Conservation (phyloP, 1,140 invertebrate genomes). For the Tetranychus cinnabarinus region DNA sequence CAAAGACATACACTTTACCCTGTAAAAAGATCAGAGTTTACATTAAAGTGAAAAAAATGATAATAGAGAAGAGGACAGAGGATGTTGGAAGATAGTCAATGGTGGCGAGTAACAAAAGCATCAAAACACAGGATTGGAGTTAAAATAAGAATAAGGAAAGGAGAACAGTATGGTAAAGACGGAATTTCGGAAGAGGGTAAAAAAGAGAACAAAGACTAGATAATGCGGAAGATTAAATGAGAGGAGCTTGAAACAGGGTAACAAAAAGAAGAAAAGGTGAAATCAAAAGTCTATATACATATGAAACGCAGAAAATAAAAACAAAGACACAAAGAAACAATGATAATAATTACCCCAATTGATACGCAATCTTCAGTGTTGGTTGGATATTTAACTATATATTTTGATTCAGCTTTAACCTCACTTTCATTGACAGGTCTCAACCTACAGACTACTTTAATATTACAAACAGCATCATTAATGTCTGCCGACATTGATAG, state of each 20-base stretch:
- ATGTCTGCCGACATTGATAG: background rate
- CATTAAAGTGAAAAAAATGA: background rate
- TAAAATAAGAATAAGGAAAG: too few relatives aligned
- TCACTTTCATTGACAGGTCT: constrained; percentile 92
- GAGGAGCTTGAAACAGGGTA: background rate
- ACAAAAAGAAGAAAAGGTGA: too few relatives aligned
- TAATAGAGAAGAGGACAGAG: background rate
- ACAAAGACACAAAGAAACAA: background rate
- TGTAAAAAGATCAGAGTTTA: constrained; percentile 24
- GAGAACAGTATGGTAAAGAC: too few relatives aligned
- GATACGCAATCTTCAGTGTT: constrained; percentile 14
- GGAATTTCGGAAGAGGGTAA: too few relatives aligned
- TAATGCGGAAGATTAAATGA: background rate
- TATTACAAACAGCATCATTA: constrained; percentile 38
- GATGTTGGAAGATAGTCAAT: background rate
- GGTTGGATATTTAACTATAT: constrained; percentile 74
- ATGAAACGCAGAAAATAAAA: background rate
- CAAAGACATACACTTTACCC: constrained; percentile 96
- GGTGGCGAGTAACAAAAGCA: background rate
- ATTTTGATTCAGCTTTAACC: constrained; percentile 90
- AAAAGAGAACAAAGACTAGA: background rate
- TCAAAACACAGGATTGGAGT: background rate
- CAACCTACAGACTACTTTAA: constrained; percentile 94
- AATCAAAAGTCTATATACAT: background rate
- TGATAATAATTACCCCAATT: constrained; percentile 11